phyloP scores from a whole-genome alignment of 2,113 vertebrate genomes.

The Himantopus leucocephalus region DNA sequence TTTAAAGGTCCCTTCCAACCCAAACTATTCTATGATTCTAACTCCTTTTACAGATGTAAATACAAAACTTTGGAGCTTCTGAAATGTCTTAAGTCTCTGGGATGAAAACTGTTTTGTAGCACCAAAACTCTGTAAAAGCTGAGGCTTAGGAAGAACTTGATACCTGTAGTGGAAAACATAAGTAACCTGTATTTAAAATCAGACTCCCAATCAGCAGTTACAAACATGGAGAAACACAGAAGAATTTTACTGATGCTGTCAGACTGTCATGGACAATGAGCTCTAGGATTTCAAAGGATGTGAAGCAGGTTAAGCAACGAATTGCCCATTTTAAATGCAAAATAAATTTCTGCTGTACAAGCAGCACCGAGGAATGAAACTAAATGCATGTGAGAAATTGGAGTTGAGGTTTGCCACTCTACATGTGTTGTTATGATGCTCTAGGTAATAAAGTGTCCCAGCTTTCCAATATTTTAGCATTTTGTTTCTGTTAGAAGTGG shows the following conservation, averaged over 20 bases:
- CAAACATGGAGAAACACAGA: neutral
- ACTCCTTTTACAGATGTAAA: neutral
- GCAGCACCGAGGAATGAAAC: neutral
- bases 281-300: neutral
- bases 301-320: neutral
- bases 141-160: neutral
- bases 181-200: neutral
- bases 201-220: neutral
- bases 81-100: neutral
- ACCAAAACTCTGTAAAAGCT: neutral
- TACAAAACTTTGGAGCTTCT: neutral
- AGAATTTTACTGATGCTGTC: neutral
- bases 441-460: neutral
- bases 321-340: neutral
- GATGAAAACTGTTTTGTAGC: neutral
- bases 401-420: neutral
- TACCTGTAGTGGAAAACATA: neutral
- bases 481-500: neutral
- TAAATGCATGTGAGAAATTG: neutral
- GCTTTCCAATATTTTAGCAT: neutral
- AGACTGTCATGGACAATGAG: neutral
- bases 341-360: neutral
- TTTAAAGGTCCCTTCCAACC: neutral
- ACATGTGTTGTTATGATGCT: neutral
- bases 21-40: neutral